phyloP scores from a whole-genome alignment of 2,888 invertebrate species.

The Lordiphosa fenestrarum region DNA sequence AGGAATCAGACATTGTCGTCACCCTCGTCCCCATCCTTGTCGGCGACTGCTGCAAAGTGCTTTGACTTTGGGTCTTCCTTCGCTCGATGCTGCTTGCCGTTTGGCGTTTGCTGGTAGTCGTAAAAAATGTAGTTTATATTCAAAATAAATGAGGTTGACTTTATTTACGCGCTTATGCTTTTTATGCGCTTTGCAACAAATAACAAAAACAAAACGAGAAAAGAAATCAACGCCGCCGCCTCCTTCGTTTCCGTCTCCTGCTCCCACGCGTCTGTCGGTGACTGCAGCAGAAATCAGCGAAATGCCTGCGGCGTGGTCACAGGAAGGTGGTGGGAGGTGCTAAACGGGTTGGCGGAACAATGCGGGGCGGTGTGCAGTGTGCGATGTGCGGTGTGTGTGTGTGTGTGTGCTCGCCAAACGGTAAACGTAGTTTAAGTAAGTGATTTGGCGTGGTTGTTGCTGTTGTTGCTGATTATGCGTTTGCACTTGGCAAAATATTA shows the following conservation, averaged over 20 bases:
- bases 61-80: conserved; percentile 37
- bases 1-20: conserved; percentile 6
- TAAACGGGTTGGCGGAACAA: not conserved
- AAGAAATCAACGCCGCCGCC: conserved; percentile 38
- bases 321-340: not conserved
- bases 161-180: conserved; percentile 74
- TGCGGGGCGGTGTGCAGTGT: no score
- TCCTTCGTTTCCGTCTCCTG: not conserved
- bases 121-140: conserved; percentile 74
- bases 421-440: conserved; percentile 61
- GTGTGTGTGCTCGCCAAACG: conserved; percentile 9
- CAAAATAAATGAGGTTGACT: conserved; percentile 74
- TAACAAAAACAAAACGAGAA: conserved; percentile 25
- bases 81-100: conserved; percentile 19
- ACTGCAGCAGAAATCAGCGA: conserved; percentile 54
- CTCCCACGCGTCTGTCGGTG: conserved; percentile 17
- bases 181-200: conserved; percentile 72
- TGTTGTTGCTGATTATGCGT: not conserved
- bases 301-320: conserved; percentile 44
- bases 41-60: conserved; percentile 53
- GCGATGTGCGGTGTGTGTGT: not conserved
- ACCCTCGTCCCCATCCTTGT: conserved; percentile 11
- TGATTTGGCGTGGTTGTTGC: conserved; percentile 41
- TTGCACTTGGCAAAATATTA: no score
- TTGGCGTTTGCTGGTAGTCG: conserved; percentile 61